Base-by-base conservation (phyloP, 2,888 invertebrate genomes). In the Pterostichus niger region DNA sequence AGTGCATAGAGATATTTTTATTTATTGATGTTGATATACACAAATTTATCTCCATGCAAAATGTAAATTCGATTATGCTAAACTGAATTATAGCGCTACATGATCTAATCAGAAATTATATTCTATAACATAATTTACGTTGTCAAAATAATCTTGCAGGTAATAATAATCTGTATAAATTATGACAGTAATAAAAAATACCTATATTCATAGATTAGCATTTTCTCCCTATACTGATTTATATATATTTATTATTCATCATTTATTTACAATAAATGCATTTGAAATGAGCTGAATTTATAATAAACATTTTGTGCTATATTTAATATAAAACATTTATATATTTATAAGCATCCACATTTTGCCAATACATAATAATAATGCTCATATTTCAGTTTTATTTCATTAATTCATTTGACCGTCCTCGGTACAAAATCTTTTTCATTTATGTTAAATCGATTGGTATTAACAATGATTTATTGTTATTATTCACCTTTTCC, bases 371-470 rank as follows among this genome's bases (percentile, higher is more conserved):
- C 3, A 24, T 3, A 24, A 24, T 24, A 24, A 24, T 49, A 49
- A 13, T 49, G 10, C 49, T 49, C 49, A 59, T 31, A 59, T 59
- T 59, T 59, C 31, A 31, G 9, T 59, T 59, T 59, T 59, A 31
- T 59, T 11, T 3, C 17, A 59, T 59, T 10, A 59, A 11, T 59
- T 31, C 31, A 31, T 59, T 17, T 49, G 17, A 59, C 11, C 59
- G 24, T 31, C 6, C 24, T 49, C 5, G 10, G 10, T 49, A 49
- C 2, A 49, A 11, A 49, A 2, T 49, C 5, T 49, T 49, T 49
- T 49, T 49, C 49, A 49, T 49, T 24, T 49, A 49, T 49, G 49
- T 49, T 49, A 11, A 49, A 49, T 49, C 49, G 49, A 11, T 11
- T 49, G 49, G 49, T 49, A 49, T 49, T 49, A 49, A 49, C 49